phyloP scores from a whole-genome alignment of 2,113 vertebrate species.

The Oncorhynchus tshawytscha region DNA sequence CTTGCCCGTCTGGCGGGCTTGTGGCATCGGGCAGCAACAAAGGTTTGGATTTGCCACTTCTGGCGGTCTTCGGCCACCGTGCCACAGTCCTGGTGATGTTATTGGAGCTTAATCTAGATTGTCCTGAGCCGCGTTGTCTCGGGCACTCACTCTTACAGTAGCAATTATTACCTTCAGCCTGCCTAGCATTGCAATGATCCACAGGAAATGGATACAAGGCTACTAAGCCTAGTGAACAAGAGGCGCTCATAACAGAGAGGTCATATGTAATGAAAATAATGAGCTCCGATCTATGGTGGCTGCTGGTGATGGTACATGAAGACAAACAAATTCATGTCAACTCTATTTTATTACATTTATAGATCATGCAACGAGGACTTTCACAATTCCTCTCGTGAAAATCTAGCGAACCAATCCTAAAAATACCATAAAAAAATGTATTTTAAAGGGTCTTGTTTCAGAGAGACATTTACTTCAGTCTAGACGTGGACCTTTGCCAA shows the following conservation, averaged over 20 bases:
- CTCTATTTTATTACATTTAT: slow-evolving; percentile 51
- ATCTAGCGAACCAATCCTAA: not conserved
- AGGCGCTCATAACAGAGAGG: not conserved
- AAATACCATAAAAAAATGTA: not conserved
- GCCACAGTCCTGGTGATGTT: too few species aligned
- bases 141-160: too few species aligned
- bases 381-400: slow-evolving; percentile 10
- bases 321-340: slow-evolving; percentile 20
- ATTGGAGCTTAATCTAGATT: too few species aligned
- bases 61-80: too few species aligned
- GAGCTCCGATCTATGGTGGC: not conserved
- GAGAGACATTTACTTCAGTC: not conserved
- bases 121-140: too few species aligned
- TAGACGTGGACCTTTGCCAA: too few species aligned
- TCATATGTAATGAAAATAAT: not conserved
- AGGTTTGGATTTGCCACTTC: too few species aligned
- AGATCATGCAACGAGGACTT: slow-evolving; percentile 11
- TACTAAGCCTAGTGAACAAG: not conserved
- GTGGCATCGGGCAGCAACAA: too few species aligned
- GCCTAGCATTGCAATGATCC: not conserved
- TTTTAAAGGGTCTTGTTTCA: not conserved
- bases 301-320: not conserved
- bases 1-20: too few species aligned
- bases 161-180: too few species aligned
- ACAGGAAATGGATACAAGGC: not conserved